Evolutionary conservation across 2,888 invertebrate species (phyloP), one percentile per base, ranked within the genome.

Genomic region (Synergus laeviventris): DNA sequence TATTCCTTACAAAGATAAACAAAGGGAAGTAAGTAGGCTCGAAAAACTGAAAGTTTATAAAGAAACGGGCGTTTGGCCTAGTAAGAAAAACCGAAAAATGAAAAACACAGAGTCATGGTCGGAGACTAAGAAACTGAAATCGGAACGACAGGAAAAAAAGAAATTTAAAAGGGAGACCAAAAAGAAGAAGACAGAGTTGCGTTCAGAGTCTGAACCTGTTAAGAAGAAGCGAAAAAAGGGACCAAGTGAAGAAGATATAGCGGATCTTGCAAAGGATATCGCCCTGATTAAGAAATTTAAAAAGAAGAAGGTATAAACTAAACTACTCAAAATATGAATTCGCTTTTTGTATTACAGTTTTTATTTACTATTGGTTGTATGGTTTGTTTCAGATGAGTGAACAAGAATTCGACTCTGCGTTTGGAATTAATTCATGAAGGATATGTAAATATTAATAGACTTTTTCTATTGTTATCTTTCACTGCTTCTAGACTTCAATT

Each of bases 251-350:
- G 95, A 95, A 81, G 97, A 97, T 86, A 87, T 96, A 38, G 93
- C 94, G 42, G 96, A 97, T 86, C 87, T 97, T 70, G 95, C 95
- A 9, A 94, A 94, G 75, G 98, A 98, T 88, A 94, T 97, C 73
- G 94, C 95, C 8, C 92, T 98, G 36, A 94, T 97, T 79, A 98
- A 97, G 89, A 97, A 96, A 86, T 91, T 97, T 0, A 98, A 97
- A 89, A 96, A 94, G 86, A 95, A 96, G 84, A 97, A 97, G 91
- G 93, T 93, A n/a, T n/a, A n/a, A 84, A 76, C 24, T 64, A 42
- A 56, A 56, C n/a, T 18, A 5, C 31, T 31, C 7, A 31, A 31
- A 31, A 5, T 31, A 31, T 31, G 7, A 31, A 31, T 31, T 31
- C 5, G 5, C 7, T 31, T 31, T 31, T 31, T 31, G 31, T n/a